These are phyloP conservation scores for Thunnus albacares DNA, from an alignment of 2,797 vertebrate genomes.

Conservation along the genomic window DNA sequence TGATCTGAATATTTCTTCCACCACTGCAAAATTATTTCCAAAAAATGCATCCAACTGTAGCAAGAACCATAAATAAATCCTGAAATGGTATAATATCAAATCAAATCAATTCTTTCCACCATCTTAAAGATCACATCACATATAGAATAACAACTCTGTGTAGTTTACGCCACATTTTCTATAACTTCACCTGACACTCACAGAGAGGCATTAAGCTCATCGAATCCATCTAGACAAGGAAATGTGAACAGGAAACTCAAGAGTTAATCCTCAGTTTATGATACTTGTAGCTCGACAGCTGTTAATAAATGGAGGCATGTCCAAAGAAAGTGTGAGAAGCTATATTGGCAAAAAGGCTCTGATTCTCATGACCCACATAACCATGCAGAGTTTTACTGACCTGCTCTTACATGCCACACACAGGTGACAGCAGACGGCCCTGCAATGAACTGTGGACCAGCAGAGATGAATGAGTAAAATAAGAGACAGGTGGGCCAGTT, in stretches of 20 bases:
- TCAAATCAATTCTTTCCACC: neutral
- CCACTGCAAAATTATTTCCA: neutral
- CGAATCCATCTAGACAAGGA: slow-evolving; percentile 17
- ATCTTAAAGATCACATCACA: neutral
- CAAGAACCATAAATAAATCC: neutral
- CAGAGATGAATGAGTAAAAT: slow-evolving; percentile 21
- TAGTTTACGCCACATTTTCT: neutral
- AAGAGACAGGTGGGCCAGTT: slow-evolving; percentile 8
- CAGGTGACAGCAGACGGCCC: slow-evolving; percentile 51
- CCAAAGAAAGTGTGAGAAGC: slow-evolving; percentile 50
- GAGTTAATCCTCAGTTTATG: neutral
- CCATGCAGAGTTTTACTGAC: slow-evolving; percentile 1
- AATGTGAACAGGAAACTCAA: neutral
- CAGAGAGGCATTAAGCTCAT: neutral
- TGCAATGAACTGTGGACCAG: slow-evolving; percentile 18
- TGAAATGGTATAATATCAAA: neutral
- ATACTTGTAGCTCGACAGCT: neutral
- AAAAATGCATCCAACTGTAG: neutral
- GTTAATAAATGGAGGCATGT: slow-evolving; percentile 12
- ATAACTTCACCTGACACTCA: too few species aligned
- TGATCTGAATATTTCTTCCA: too few species aligned
- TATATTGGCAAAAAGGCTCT: neutral
- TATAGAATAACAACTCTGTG: neutral
- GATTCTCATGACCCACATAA: slow-evolving; percentile 48
- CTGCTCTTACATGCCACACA: slow-evolving; percentile 67